Conservation (phyloP, 2,888 invertebrate genomes). For the Phaonia tiefii region DNA sequence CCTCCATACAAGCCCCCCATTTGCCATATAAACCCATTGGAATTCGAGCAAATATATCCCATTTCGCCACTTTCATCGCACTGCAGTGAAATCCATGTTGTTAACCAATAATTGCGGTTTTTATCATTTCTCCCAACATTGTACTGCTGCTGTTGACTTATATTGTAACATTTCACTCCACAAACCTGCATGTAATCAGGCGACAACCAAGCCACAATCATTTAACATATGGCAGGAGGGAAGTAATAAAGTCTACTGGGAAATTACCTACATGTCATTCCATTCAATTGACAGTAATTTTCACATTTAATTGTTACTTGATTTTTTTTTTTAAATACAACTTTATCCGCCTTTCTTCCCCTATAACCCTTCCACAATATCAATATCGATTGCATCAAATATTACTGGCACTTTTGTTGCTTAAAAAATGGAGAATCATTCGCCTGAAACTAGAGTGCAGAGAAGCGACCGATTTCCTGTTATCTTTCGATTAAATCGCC, state of each 20-base stretch:
- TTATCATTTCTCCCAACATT: no score
- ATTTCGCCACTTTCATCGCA: slow-evolving; percentile 14
- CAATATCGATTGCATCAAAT: no score
- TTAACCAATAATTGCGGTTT: slow-evolving; percentile 19
- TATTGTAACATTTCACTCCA: neutral
- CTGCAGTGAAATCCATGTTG: slow-evolving; percentile 4
- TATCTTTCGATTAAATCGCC: slow-evolving; percentile 6
- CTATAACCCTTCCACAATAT: no score
- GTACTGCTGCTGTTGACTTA: no score
- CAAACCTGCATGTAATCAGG: no score
- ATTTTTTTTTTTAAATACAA: neutral
- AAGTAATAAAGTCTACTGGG: neutral
- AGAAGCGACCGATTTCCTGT: no score
- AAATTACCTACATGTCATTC: slow-evolving; percentile 4
- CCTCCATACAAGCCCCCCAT: no score
- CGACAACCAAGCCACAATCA: neutral
- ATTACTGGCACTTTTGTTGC: no score
- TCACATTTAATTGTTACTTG: neutral
- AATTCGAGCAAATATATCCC: neutral
- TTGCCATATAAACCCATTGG: no score
- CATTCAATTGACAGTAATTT: neutral
- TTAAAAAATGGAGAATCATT: no score
- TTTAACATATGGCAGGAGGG: neutral
- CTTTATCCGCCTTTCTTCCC: no score
- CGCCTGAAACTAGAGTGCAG: no score